Evolutionary conservation across 2,888 invertebrate genomes (phyloP).

Genomic region (Drosophila subquinaria): DNA sequence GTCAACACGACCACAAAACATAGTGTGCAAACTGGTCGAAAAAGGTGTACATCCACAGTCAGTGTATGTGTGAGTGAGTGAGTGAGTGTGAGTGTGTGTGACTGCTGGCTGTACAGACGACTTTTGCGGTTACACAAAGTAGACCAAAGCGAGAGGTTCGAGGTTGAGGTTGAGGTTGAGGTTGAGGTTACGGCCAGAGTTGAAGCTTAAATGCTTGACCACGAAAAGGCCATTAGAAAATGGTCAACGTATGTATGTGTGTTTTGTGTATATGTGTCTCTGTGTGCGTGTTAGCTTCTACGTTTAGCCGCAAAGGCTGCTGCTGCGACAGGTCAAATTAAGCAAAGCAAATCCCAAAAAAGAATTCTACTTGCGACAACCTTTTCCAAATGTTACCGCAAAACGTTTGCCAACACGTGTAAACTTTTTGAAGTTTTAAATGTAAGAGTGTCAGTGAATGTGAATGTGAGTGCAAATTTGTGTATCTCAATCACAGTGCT

Average conservation of each 20-base stretch:
- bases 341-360: slow-evolving; percentile 56
- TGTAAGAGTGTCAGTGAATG: slow-evolving; percentile 9
- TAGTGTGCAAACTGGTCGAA: slow-evolving; percentile 78
- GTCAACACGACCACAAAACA: slow-evolving; percentile 78
- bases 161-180: slow-evolving; percentile 10
- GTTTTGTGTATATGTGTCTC: not conserved
- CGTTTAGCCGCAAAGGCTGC: slow-evolving; percentile 57
- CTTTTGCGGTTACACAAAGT: slow-evolving; percentile 76
- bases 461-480: slow-evolving; percentile 42
- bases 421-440: slow-evolving; percentile 58
- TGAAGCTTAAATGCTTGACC: slow-evolving; percentile 79
- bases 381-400: slow-evolving; percentile 59
- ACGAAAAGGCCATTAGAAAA: slow-evolving; percentile 78
- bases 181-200: slow-evolving; percentile 57
- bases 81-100: slow-evolving; percentile 27
- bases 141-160: slow-evolving; percentile 51
- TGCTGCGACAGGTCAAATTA: slow-evolving; percentile 66
- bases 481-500: slow-evolving; percentile 37
- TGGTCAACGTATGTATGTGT: slow-evolving; percentile 46
- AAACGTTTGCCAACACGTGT: slow-evolving; percentile 73
- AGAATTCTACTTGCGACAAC: slow-evolving; percentile 17
- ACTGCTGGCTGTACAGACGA: slow-evolving; percentile 53
- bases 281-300: slow-evolving; percentile 16
- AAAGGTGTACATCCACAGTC: slow-evolving; percentile 62
- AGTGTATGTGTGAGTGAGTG: slow-evolving; percentile 11